Evolutionary conservation across 2,888 invertebrate species (phyloP).

Genomic region (Congeria kusceri): DNA sequence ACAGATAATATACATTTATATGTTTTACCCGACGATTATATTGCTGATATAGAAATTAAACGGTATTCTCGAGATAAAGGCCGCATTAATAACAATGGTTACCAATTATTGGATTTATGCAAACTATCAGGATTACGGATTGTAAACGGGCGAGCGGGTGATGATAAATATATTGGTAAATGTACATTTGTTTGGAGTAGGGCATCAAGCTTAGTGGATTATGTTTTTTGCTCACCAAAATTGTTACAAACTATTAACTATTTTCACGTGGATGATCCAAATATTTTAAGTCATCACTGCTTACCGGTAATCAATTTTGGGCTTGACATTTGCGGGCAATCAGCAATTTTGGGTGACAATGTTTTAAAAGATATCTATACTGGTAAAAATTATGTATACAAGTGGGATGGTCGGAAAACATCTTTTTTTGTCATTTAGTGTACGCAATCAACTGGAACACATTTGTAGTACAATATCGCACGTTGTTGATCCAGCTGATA

Average conservation of each 20-base stretch:
- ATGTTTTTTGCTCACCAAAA: background rate
- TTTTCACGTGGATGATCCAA: constrained; percentile 8
- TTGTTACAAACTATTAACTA: background rate
- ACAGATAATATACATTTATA: background rate
- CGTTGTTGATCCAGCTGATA: no score
- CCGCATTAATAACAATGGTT: constrained; percentile 6
- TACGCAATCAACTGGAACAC: no score
- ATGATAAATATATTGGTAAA: constrained; percentile 5
- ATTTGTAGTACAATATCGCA: no score
- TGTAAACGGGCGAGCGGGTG: constrained; percentile 6
- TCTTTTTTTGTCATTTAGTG: no score
- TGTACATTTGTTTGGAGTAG: background rate
- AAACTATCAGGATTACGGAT: background rate
- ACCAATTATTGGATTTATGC: background rate
- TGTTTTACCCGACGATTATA: constrained; percentile 8
- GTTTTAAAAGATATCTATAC: no score
- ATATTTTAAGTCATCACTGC: constrained; percentile 1
- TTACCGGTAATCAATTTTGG: no score
- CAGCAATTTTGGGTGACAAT: no score
- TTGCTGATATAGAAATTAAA: background rate
- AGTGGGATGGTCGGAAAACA: no score
- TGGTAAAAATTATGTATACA: no score
- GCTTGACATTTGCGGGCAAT: no score
- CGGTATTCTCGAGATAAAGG: constrained; percentile 18
- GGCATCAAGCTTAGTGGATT: background rate